Conservation (phyloP, 2,888 invertebrate species). For the Tyria jacobaeae region DNA sequence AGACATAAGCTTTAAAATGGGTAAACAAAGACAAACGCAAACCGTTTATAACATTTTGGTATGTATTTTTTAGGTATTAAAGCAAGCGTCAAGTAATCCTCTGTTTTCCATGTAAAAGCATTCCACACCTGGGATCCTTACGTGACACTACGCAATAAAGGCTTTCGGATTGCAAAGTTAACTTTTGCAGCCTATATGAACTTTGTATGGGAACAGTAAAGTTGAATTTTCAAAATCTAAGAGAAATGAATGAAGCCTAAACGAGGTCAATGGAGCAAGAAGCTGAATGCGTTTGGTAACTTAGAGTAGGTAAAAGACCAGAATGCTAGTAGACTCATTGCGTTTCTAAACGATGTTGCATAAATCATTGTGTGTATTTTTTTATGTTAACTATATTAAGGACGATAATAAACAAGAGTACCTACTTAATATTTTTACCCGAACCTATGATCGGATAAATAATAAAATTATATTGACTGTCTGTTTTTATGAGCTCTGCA, state of each 20-base stretch:
- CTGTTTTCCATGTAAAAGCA: conserved; percentile 77
- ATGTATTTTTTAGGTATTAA: conserved; percentile 65
- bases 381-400: neutral
- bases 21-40: conserved; percentile 28
- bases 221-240: conserved; percentile 34
- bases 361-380: conserved; percentile 6
- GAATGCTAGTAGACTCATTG: conserved; percentile 26
- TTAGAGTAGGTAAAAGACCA: conserved; percentile 49
- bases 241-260: conserved; percentile 42
- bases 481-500: no score
- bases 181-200: conserved; percentile 31
- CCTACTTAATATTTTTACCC: no score
- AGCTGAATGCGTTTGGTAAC: conserved; percentile 73
- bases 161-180: conserved; percentile 54
- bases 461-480: no score
- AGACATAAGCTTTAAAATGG: conserved; percentile 38
- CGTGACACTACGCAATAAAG: conserved; percentile 81
- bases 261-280: conserved; percentile 79
- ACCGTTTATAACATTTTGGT: conserved; percentile 52
- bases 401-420: no score
- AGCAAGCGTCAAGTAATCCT: conserved; percentile 74
- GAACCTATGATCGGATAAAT: no score
- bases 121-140: conserved; percentile 81
- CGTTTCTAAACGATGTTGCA: conserved; percentile 40
- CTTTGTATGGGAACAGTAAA: conserved; percentile 46